phyloP scores from a whole-genome alignment of 2,113 vertebrate species.

The Hylia prasina region DNA sequence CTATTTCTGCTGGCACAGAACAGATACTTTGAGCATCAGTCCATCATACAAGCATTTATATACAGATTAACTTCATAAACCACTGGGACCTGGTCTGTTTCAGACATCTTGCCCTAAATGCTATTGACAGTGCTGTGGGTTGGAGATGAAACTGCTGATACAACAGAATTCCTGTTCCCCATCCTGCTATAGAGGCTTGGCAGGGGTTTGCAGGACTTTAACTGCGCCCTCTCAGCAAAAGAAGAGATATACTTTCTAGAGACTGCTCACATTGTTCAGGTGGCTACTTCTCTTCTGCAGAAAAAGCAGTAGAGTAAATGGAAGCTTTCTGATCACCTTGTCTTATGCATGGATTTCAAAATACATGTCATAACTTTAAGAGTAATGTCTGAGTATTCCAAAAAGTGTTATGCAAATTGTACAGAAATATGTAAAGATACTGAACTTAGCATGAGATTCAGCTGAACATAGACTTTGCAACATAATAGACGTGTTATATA shows the following conservation, averaged over 20 bases:
- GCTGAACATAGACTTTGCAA: background rate
- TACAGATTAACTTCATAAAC: background rate
- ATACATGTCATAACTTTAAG: background rate
- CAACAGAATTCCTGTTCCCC: background rate
- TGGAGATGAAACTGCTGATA: background rate
- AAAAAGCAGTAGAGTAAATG: background rate
- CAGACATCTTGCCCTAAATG: background rate
- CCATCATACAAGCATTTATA: background rate
- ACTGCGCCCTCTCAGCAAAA: background rate
- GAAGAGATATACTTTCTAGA: background rate
- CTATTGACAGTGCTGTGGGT: background rate
- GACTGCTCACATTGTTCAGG: background rate
- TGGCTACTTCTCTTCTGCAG: background rate
- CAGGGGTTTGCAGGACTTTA: background rate
- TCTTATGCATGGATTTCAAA: background rate
- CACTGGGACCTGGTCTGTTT: background rate
- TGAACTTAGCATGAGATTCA: background rate
- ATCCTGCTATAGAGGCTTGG: background rate
- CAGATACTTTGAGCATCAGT: background rate
- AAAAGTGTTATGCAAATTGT: background rate
- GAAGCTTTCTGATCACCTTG: background rate
- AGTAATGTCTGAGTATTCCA: background rate
- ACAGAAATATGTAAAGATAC: background rate
- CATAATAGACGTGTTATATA: background rate
- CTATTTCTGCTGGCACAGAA: background rate